phyloP scores from a whole-genome alignment of 2,797 vertebrate species.

The Channallabes apus region DNA sequence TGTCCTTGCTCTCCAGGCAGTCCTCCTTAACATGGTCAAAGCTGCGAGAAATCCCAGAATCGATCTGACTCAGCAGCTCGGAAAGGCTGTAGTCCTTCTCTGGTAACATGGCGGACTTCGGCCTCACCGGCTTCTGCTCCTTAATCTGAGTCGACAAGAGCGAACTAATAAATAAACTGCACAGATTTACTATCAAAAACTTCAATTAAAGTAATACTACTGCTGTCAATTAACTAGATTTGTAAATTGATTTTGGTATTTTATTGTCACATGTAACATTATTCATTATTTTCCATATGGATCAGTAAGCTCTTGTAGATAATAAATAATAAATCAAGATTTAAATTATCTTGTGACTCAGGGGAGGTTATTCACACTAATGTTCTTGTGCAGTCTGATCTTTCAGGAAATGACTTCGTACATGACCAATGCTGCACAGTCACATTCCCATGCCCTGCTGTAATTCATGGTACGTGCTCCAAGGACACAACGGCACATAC shows the following conservation, averaged over 20 bases:
- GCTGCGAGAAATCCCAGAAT: slow-evolving; percentile 89
- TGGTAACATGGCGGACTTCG: slow-evolving; percentile 80
- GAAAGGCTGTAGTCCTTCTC: slow-evolving; percentile 92
- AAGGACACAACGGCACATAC: slow-evolving; percentile 49
- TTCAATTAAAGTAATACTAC: not conserved
- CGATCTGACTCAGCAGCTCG: slow-evolving; percentile 89
- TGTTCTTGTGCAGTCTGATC: not conserved
- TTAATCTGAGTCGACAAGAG: slow-evolving; percentile 56
- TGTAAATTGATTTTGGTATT: not conserved
- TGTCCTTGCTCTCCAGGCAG: slow-evolving; percentile 82
- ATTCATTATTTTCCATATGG: not conserved
- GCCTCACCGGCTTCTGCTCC: slow-evolving; percentile 68
- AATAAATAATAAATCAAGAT: no score
- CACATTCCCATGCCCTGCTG: slow-evolving; percentile 63
- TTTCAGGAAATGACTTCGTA: slow-evolving; percentile 49
- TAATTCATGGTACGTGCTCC: slow-evolving; percentile 40
- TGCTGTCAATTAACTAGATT: not conserved
- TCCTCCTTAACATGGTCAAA: slow-evolving; percentile 87
- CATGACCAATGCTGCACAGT: slow-evolving; percentile 56
- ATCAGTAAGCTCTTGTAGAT: not conserved
- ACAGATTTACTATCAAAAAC: not conserved
- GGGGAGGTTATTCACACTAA: slow-evolving; percentile 18
- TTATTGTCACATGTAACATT: not conserved
- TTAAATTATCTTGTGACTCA: not conserved
- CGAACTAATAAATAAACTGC: not conserved